Conservation (phyloP, 2,797 vertebrate genomes). For the Periparus ater region DNA sequence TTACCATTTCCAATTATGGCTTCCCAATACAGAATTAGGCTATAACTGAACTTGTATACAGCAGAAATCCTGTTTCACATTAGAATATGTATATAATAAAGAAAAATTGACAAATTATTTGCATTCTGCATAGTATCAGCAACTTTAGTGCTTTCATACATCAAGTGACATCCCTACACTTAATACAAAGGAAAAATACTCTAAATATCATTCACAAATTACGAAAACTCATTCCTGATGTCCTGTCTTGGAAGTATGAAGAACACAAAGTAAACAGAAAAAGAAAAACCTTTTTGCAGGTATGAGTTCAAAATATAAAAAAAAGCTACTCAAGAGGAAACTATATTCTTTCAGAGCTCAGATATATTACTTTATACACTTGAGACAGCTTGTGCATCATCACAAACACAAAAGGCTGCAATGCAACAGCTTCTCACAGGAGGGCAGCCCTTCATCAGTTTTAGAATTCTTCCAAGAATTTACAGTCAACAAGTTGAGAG, state of each 20-base stretch:
- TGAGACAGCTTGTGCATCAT: background rate
- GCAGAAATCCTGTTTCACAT: background rate
- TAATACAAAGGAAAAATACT: background rate
- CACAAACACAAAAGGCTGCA: background rate
- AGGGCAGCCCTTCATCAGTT: slow-evolving; percentile 60
- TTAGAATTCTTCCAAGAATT: background rate
- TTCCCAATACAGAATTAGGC: background rate
- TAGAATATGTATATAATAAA: background rate
- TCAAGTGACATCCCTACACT: background rate
- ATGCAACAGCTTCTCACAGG: slow-evolving; percentile 48
- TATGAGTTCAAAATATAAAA: background rate
- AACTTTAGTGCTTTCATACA: background rate
- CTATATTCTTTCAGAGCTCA: background rate
- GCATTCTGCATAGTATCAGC: background rate
- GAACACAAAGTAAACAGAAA: background rate
- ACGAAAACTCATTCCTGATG: background rate
- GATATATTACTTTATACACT: background rate
- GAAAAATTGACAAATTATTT: background rate
- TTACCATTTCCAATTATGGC: background rate
- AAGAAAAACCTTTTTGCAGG: background rate
- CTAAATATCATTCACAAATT: background rate
- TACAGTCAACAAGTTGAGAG: background rate
- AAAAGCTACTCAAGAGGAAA: background rate
- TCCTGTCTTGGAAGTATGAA: background rate
- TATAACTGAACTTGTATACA: background rate